Base-by-base conservation (phyloP, 2,797 vertebrate species). In the Numenius phaeopus region DNA sequence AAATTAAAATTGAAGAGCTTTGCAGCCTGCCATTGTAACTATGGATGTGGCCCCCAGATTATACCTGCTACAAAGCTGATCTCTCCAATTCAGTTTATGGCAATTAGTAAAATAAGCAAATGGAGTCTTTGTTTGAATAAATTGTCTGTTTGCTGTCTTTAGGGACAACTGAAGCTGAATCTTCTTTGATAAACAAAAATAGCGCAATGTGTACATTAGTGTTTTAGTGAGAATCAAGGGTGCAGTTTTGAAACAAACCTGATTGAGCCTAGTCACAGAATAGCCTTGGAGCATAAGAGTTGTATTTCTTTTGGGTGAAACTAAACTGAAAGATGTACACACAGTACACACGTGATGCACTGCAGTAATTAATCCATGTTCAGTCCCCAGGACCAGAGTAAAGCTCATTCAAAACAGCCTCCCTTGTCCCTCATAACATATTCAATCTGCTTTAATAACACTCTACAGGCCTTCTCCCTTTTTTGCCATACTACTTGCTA, bases 261-360 rank as follows among this genome's bases (percentile, higher is more conserved):
- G 78, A 65, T 50, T 93, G 67, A 83, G 70, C 26, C 44, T 42
- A 44, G 59, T n/a, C n/a, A 71, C 49, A 34, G 22, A 89, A 70
- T 5, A 49, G 54, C 64, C 82, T 64, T 4, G 1, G 44, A 79
- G 78, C 44, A 54, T 18, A 73, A 26, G 16, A 94, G 26, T 14
- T 80, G 10, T 42, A 70, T 96, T 93, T 85, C 82, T 89, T 91
- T 61, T 21, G 90, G 75, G 79, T 96, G 85, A 87, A 87, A 91
- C 82, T 87, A 91, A 65, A 54, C 54, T 66, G 79, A 76, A 94
- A 84, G 42, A 49, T 85, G 46, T 40, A 54, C 18, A 39, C 17
- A 34, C 17, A 18, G 7, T 11, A 24, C n/a, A 61, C 40, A 91
- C 46, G 47, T 80, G 59, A 72, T 39, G 3, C 5, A 16, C 46